phyloP scores from a whole-genome alignment of 2,888 invertebrate species.

The Eumacrocentrus americanus region DNA sequence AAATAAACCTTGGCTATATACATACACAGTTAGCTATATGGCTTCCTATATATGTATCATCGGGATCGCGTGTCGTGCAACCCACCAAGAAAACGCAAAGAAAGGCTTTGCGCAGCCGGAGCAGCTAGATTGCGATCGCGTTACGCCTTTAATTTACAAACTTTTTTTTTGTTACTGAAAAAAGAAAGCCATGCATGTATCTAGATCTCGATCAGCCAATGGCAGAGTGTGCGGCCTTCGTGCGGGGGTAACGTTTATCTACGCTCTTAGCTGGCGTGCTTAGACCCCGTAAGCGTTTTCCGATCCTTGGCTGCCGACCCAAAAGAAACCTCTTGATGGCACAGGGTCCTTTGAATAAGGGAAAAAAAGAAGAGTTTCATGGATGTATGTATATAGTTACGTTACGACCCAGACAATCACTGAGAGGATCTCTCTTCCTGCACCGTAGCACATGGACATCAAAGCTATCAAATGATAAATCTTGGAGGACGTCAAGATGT shows the following conservation, averaged over 20 bases:
- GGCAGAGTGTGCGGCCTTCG: slow-evolving; percentile 16
- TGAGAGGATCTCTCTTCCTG: not conserved
- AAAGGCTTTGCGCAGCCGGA: slow-evolving; percentile 2
- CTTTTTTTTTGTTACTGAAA: slow-evolving; percentile 15
- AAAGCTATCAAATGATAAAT: slow-evolving; percentile 12
- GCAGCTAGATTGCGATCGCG: slow-evolving; percentile 25
- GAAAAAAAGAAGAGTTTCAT: slow-evolving; percentile 5
- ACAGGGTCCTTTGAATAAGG: slow-evolving; percentile 31
- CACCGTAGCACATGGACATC: not conserved
- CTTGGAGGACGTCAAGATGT: slow-evolving; percentile 6
- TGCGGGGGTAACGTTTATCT: slow-evolving; percentile 52
- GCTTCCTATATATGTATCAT: slow-evolving; percentile 24
- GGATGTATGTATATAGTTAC: not conserved
- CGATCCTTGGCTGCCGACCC: slow-evolving; percentile 40
- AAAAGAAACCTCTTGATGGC: slow-evolving; percentile 23
- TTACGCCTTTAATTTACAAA: slow-evolving; percentile 31
- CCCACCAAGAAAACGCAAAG: slow-evolving; percentile 24
- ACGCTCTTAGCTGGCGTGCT: slow-evolving; percentile 39
- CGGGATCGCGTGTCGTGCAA: slow-evolving; percentile 25
- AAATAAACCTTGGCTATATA: slow-evolving; percentile 31
- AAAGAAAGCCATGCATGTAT: slow-evolving; percentile 8
- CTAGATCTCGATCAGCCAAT: slow-evolving; percentile 22
- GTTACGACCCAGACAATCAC: not conserved
- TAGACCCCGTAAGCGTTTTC: slow-evolving; percentile 53
- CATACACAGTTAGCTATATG: slow-evolving; percentile 42